Percentiles rank a stretch among this genome's conserved stretches.
Evolutionary conservation across 2,113 vertebrate genomes (phyloP).

Genomic region (Festucalex cinctus): DNA sequence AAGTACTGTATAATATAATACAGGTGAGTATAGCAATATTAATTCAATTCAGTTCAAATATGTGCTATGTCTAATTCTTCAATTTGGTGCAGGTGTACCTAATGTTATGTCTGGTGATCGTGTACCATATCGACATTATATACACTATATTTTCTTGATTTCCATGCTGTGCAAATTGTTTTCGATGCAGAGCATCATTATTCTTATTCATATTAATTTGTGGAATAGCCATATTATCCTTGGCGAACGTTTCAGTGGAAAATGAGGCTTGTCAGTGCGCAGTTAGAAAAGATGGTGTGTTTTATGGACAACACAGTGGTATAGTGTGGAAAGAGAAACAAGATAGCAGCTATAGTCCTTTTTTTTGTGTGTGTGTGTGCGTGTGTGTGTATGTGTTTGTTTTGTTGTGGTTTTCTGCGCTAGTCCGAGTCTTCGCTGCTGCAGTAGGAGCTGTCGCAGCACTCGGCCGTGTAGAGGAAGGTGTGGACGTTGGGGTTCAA

Average conservation of each 20-base stretch:
- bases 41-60: not conserved
- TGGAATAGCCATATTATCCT: not conserved
- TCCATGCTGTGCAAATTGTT: constrained; percentile 16
- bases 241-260: not conserved
- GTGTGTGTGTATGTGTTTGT: not conserved
- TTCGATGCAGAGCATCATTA: constrained; percentile 13
- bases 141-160: constrained; percentile 1
- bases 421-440: constrained; percentile 95
- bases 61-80: not conserved
- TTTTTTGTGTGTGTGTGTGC: not conserved
- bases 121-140: not conserved
- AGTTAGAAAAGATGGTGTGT: not conserved
- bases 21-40: too few relatives aligned
- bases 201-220: constrained; percentile 8
- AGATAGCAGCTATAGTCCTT: not conserved
- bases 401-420: not conserved
- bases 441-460: constrained; percentile 92
- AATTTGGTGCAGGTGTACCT: not conserved
- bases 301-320: not conserved
- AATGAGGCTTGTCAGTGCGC: not conserved
- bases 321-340: not conserved
- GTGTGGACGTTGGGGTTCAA: constrained; percentile 86
- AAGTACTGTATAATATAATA: too few relatives aligned
- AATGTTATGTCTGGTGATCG: not conserved
- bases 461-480: constrained; percentile 89